Evolutionary conservation across 1,140 invertebrate genomes (phyloP), one percentile per base, ranked within the genome.

Genomic region (Metaphire vulgaris): DNA sequence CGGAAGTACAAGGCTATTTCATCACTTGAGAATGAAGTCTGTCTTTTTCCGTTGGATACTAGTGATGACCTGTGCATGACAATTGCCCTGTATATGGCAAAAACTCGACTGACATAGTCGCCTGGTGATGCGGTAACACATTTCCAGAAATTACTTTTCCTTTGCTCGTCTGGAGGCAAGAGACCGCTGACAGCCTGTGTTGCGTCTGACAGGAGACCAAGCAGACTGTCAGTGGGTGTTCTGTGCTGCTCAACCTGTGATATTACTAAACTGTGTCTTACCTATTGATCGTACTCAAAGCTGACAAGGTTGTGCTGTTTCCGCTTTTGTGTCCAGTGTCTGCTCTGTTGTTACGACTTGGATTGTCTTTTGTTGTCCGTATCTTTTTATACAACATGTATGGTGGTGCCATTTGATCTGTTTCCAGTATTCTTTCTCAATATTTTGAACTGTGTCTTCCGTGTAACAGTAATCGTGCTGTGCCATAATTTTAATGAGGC

Each of bases 21-120:
- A 6, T 82, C 82, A 21, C 64, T 79, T 41, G 80, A 82, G 33
- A 82, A 82, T 71, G 80, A 79, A 28, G 77, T 83, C 29, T 83
- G 82, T 68, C 75, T 83, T 26, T 83, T 83, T 72, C 81, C 82
- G 26, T 34, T 21, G 31, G 79, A 81, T 21, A 79, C 80, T 6
- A 74, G 78, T 29, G 56, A 67, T 29, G 78, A 80, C 21, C 66
- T 81, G 32, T 82, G 81, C 69, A 81, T 80, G 70, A 77, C 80
- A 69, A 82, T 83, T 26, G 80, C 81, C 16, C 30, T 79, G 33
- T 74, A 74, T 21, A 77, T 82, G 79, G 79, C 76, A 41, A 74
- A 56, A 56, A 12, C 41, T 56, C 41, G 41, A 56, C 41, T 56
- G 41, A n/a, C n/a, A n/a, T n/a, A n/a, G n/a, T n/a, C n/a, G n/a